Evolutionary conservation across 2,113 vertebrate species (phyloP).

Genomic region (Ciconia maguari): DNA sequence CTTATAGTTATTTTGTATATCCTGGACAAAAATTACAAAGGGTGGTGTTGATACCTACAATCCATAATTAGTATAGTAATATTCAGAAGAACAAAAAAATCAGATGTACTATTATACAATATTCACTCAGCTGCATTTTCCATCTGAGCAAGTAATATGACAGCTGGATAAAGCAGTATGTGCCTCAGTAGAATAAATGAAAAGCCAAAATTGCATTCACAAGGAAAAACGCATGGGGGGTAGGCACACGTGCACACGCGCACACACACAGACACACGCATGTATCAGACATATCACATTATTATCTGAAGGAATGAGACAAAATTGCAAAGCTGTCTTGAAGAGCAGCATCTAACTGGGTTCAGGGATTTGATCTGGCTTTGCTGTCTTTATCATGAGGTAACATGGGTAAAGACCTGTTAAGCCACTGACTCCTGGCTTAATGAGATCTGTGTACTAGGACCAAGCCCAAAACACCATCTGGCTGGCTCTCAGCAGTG

Average conservation of each 20-base stretch:
- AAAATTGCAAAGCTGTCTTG: not conserved
- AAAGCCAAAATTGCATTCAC: not conserved
- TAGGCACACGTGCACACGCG: rapidly evolving
- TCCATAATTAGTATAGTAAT: not conserved
- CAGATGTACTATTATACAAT: not conserved
- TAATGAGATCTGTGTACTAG: not conserved
- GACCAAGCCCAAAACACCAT: not conserved
- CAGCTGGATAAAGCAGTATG: not conserved
- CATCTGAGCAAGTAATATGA: not conserved
- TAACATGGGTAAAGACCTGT: not conserved
- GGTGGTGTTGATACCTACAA: not conserved
- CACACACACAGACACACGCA: rapidly evolving
- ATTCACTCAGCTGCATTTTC: not conserved
- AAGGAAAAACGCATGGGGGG: not conserved
- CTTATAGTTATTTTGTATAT: not conserved
- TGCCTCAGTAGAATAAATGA: not conserved
- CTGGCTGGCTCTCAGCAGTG: not conserved
- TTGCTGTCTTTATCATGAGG: not conserved
- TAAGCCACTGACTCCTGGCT: not conserved
- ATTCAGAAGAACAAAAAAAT: not conserved
- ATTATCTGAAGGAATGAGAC: not conserved
- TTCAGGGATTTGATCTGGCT: not conserved
- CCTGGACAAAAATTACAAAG: not conserved
- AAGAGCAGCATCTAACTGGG: not conserved
- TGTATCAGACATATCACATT: not conserved